Evolutionary conservation across 1,140 invertebrate genomes (phyloP).

Genomic region (Rhopalosiphum maidis): DNA sequence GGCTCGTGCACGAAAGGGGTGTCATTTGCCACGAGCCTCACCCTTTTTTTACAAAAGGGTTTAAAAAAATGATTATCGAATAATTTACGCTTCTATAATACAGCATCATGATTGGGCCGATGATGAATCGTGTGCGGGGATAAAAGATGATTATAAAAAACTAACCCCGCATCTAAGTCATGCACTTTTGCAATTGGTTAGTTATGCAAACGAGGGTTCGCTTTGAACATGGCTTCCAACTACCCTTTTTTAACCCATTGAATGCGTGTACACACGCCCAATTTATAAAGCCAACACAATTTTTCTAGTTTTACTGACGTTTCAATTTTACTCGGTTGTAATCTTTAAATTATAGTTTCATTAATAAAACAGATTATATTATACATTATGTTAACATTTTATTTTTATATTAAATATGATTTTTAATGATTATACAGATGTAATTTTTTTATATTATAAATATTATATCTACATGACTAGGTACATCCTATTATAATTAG

Average conservation of each 20-base stretch:
- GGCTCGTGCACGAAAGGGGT: constrained; percentile 50
- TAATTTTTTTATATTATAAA: not conserved
- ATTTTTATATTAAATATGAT: not conserved
- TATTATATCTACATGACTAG: not conserved
- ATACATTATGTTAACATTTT: not conserved
- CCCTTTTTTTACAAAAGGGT: constrained; percentile 38
- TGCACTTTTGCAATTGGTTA: constrained; percentile 55
- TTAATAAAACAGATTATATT: not conserved
- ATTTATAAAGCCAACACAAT: not conserved
- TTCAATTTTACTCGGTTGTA: constrained; percentile 30
- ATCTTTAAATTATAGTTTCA: not conserved
- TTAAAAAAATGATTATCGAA: constrained; percentile 55
- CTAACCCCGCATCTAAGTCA: constrained; percentile 16
- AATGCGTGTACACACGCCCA: constrained; percentile 39
- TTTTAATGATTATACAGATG: not conserved
- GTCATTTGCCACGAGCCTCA: constrained; percentile 25
- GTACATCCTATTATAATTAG: not conserved
- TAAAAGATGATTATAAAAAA: constrained; percentile 54
- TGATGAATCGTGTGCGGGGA: constrained; percentile 41
- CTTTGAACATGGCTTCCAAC: constrained; percentile 30
- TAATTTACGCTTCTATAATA: constrained; percentile 55
- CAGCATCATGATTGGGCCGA: constrained; percentile 34
- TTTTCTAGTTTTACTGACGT: constrained; percentile 3
- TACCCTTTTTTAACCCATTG: constrained; percentile 49
- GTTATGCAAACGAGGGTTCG: constrained; percentile 55